A percentile compares a stretch with the other conserved stretches of the same genome.
Evolutionary conservation across 2,797 vertebrate species (phyloP).

Genomic region (Todus mexicanus): DNA sequence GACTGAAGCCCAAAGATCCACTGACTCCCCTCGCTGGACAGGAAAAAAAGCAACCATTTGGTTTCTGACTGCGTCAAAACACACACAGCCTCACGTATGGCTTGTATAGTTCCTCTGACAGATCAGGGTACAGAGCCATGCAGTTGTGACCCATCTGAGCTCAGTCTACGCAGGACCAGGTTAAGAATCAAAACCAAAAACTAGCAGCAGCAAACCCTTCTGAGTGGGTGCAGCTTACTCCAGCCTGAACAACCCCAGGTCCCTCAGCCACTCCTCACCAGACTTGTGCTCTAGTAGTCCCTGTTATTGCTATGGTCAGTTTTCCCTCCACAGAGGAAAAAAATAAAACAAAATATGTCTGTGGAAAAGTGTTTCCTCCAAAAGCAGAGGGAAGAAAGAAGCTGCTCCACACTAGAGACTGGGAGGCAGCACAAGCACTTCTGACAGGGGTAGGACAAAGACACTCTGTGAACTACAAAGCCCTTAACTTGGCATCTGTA

Average conservation of each 20-base stretch:
- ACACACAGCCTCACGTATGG: not conserved
- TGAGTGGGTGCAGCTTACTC: not conserved
- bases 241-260: not conserved
- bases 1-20: not conserved
- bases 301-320: not conserved
- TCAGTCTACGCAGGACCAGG: not conserved
- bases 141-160: not conserved
- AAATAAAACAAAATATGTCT: not conserved
- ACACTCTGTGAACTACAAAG: not conserved
- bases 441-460: not conserved
- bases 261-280: not conserved
- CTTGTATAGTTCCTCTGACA: too few relatives aligned
- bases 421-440: not conserved
- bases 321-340: not conserved
- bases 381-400: not conserved
- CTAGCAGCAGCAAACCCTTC: not conserved
- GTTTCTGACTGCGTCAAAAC: not conserved
- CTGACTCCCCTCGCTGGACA: fast-evolving
- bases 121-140: too few relatives aligned
- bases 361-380: not conserved
- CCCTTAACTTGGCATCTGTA: not conserved
- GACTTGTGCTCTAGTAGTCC: not conserved
- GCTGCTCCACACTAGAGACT: not conserved
- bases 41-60: not conserved
- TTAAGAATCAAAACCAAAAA: not conserved